Evolutionary conservation across 2,797 vertebrate species (phyloP), one percentile per base, ranked within the genome.

Genomic region (Toxotes lorentzi): DNA sequence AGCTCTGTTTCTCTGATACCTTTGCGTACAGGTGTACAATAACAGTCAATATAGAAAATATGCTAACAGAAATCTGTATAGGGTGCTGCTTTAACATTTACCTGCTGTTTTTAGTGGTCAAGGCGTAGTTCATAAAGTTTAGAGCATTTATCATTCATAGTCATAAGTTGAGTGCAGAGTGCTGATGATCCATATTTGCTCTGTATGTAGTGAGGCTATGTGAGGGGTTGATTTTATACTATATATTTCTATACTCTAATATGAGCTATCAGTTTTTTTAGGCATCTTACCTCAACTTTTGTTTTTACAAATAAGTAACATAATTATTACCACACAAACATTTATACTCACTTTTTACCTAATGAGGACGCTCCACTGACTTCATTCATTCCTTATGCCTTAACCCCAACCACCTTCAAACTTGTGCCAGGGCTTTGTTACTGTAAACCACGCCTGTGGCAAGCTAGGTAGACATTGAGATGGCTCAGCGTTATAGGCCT

Each of bases 391-490:
- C 60, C 67, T 77, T 65, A 59, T 83, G 34, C 75, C 47, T 79
- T 83, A 77, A 79, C 70, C 70, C 27, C 70, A 68, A 30, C 76
- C 60, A 88, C 61, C 82, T 79, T 88, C 80, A 80, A 69, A 70
- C 70, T 50, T 73, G 80, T 87, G 76, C 80, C 79, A 85, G 59
- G 70, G 56, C 77, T 87, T 84, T 90, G 88, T 91, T 85, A 81
- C 81, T 81, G 73, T 86, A 88, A 87, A 88, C 86, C 75, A 73
- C 85, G 81, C 88, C 78, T 79, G 74, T 89, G 79, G 78, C 70
- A 43, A 75, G 80, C 79, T 59, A 68, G 81, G 73, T 51, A 82
- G 89, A 89, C 80, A 85, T 61, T 68, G 86, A 93, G 93, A 90
- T 66, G 89, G 81, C 86, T 90, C 76, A 51, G 85, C 84, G 78